A percentile compares a stretch with the other conserved stretches of the same genome.
phyloP scores from a whole-genome alignment of 2,797 vertebrate species.

The Sylvia borin region DNA sequence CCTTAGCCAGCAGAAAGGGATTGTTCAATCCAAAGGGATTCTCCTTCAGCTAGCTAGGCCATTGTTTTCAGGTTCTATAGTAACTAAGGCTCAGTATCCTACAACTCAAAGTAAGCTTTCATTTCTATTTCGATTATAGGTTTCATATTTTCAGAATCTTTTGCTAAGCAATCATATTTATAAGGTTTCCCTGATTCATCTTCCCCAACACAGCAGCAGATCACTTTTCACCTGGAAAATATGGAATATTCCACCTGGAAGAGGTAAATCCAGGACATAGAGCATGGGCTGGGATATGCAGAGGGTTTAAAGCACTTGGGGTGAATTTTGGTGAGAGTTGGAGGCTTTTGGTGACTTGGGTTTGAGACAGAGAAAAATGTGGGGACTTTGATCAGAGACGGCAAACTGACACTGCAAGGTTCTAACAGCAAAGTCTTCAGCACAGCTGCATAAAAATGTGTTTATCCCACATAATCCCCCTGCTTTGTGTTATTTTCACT shows the following conservation, averaged over 20 bases:
- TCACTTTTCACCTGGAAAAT: conserved; percentile 1
- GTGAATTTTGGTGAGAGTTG: neutral
- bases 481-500: neutral
- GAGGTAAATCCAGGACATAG: neutral
- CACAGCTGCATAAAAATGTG: neutral
- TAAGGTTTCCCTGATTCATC: no score
- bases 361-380: neutral
- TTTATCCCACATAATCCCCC: neutral
- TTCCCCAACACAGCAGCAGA: neutral
- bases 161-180: no score
- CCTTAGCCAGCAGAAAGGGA: no score
- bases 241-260: neutral
- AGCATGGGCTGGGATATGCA: neutral
- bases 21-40: no score
- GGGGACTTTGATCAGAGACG: neutral
- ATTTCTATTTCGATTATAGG: no score
- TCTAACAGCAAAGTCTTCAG: neutral
- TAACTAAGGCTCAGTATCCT: no score
- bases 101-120: no score
- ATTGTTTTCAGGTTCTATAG: no score
- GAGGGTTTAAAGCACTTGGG: neutral
- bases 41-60: no score
- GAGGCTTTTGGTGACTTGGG: neutral
- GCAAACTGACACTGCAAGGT: neutral
- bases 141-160: no score